Conservation (phyloP, 2,888 invertebrate species). For the Dasypolia templi region DNA sequence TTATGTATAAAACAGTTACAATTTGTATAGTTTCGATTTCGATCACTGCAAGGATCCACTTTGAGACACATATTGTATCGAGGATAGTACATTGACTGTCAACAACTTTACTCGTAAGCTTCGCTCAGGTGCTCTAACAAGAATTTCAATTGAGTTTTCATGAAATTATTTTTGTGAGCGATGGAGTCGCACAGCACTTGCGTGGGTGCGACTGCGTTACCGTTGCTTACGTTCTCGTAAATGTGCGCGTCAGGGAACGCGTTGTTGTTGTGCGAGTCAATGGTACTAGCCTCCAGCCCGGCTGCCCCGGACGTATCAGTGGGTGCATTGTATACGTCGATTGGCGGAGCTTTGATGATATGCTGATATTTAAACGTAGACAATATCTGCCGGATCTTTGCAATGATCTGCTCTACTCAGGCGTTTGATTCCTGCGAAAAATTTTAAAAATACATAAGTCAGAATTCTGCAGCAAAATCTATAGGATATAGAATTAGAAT, state of each 20-base stretch:
- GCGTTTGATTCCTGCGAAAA: conserved; percentile 95
- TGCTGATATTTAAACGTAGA: conserved; percentile 93
- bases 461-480: conserved; percentile 79
- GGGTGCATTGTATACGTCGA: conserved; percentile 87
- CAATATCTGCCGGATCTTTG: conserved; percentile 95
- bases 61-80: conserved; percentile 86
- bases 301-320: conserved; percentile 79
- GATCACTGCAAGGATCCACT: conserved; percentile 91
- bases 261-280: conserved; percentile 85
- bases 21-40: conserved; percentile 83
- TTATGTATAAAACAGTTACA: conserved; percentile 87
- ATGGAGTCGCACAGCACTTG: conserved; percentile 87
- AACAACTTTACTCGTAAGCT: conserved; percentile 91
- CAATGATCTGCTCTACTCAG: conserved; percentile 97
- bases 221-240: conserved; percentile 87
- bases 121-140: conserved; percentile 92
- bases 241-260: conserved; percentile 74
- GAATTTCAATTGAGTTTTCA: conserved; percentile 90
- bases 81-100: conserved; percentile 86
- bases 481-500: conserved; percentile 65
- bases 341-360: conserved; percentile 87
- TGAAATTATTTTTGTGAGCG: conserved; percentile 87
- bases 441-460: conserved; percentile 85
- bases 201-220: conserved; percentile 87
- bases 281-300: conserved; percentile 83